Evolutionary conservation across 1,140 invertebrate species (phyloP).

Genomic region (Schlechtendalia chinensis): DNA sequence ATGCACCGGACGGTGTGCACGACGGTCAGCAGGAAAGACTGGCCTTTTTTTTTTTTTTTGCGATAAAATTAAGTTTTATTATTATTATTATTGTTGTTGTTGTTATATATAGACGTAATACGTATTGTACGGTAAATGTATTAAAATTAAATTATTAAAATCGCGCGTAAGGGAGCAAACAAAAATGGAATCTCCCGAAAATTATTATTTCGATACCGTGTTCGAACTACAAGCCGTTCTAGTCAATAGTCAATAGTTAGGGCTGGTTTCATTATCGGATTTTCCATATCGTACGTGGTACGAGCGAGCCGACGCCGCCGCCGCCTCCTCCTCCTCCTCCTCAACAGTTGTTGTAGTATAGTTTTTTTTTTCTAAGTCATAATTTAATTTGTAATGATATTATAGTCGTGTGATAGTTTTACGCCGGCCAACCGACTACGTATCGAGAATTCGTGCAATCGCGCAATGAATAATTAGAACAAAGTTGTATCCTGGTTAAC

Average conservation of each 20-base stretch:
- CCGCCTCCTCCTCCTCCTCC: too few species aligned
- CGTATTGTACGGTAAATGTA: slow-evolving; percentile 29
- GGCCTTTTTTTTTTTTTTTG: slow-evolving; percentile 12
- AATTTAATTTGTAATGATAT: slow-evolving; percentile 45
- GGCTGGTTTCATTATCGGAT: slow-evolving; percentile 15
- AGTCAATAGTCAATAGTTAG: slow-evolving; percentile 48
- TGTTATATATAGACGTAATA: slow-evolving; percentile 32
- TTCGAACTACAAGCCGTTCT: slow-evolving; percentile 19
- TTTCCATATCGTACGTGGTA: background rate
- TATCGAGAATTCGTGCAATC: too few species aligned
- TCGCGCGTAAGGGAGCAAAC: background rate
- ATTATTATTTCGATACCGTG: background rate
- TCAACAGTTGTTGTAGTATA: slow-evolving; percentile 3
- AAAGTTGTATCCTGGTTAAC: too few species aligned
- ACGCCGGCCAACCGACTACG: too few species aligned
- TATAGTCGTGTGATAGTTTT: too few species aligned
- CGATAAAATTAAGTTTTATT: slow-evolving; percentile 46
- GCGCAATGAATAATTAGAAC: too few species aligned
- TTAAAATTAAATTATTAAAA: slow-evolving; percentile 23
- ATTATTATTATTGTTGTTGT: slow-evolving; percentile 45
- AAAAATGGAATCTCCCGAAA: background rate
- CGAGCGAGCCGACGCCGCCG: too few species aligned
- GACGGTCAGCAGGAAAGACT: slow-evolving; percentile 1
- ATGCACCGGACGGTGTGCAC: background rate
- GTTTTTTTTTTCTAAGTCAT: slow-evolving; percentile 41